phyloP scores from a whole-genome alignment of 2,797 vertebrate genomes.

The Labeo calbasu region DNA sequence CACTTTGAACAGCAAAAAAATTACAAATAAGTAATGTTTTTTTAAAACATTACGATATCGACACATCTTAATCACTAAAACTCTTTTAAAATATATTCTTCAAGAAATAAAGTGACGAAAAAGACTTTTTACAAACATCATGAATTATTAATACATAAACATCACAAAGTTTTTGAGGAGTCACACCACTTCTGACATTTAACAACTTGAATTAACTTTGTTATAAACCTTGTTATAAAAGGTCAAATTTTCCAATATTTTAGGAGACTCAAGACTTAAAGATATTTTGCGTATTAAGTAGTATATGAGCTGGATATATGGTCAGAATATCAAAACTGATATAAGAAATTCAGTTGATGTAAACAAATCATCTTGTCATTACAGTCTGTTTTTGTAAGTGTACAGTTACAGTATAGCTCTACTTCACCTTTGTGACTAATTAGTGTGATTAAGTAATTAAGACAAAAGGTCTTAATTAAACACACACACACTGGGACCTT shows the following conservation, averaged over 20 bases:
- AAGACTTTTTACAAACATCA: neutral
- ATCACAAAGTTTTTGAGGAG: neutral
- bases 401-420: constrained; percentile 65
- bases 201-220: neutral
- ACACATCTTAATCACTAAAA: no score
- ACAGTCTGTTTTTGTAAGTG: constrained; percentile 63
- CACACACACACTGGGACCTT: constrained; percentile 73
- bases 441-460: constrained; percentile 83
- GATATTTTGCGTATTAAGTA: no score
- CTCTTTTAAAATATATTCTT: neutral
- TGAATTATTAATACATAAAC: neutral
- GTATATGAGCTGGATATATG: neutral
- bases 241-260: neutral
- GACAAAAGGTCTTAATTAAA: constrained; percentile 78
- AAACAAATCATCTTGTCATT: constrained; percentile 66
- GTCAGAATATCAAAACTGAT: neutral
- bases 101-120: neutral
- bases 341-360: neutral
- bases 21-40: no score
- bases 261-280: neutral
- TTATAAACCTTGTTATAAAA: neutral
- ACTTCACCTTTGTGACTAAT: constrained; percentile 76
- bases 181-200: neutral
- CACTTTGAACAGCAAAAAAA: no score
- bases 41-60: no score